Percentiles rank a stretch among this genome's conserved stretches.
Conservation (phyloP, 2,113 vertebrate genomes). For the Stercorarius parasiticus region DNA sequence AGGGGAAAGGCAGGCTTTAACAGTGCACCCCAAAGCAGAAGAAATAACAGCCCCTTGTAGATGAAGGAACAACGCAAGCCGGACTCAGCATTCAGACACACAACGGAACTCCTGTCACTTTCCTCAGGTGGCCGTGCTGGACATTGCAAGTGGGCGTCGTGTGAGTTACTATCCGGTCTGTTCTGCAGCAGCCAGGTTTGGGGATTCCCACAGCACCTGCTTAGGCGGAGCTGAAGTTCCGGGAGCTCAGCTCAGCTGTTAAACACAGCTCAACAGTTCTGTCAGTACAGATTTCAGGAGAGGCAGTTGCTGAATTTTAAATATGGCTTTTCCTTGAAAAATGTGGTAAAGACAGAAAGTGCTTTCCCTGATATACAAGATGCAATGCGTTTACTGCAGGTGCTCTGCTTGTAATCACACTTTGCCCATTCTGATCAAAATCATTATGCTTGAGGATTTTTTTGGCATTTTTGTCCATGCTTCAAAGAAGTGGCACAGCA, state of each 20-base stretch:
- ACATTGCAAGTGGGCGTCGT: fast-evolving
- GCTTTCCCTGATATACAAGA: background rate
- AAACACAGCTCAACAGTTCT: background rate
- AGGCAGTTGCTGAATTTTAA: background rate
- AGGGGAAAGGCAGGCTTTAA: background rate
- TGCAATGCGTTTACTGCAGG: background rate
- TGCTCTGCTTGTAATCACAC: background rate
- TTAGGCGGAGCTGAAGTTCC: background rate
- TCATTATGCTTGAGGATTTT: background rate
- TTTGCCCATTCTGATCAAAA: background rate
- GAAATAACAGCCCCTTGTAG: background rate
- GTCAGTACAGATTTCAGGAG: background rate
- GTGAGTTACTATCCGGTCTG: background rate
- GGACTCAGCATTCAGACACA: fast-evolving
- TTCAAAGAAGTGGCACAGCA: background rate
- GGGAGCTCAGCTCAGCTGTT: background rate
- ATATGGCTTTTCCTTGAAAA: background rate
- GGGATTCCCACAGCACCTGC: background rate
- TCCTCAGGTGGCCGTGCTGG: fast-evolving
- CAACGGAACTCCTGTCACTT: fast-evolving
- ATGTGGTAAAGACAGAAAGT: background rate
- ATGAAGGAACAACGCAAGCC: fast-evolving
- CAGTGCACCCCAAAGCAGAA: background rate
- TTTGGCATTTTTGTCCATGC: background rate
- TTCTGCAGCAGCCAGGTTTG: background rate